A percentile compares a stretch with the other conserved stretches of the same genome.
phyloP scores from a whole-genome alignment of 2,797 vertebrate species.

The Melanotaenia trifasciata region DNA sequence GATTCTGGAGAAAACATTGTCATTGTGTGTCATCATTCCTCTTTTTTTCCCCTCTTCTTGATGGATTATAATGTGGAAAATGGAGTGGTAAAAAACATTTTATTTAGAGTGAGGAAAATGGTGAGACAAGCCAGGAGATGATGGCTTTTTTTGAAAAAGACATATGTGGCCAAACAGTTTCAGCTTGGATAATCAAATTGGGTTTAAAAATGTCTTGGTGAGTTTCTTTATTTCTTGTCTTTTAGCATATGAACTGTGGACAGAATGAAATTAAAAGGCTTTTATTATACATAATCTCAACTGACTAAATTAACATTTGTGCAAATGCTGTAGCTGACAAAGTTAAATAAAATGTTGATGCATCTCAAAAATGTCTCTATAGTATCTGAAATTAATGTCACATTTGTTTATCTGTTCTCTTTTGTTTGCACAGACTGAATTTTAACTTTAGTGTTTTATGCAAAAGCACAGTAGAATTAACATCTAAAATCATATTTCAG shows the following conservation, averaged over 20 bases:
- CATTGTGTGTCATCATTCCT: slow-evolving; percentile 65
- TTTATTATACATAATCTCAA: not conserved
- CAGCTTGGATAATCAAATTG: slow-evolving; percentile 18
- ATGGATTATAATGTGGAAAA: slow-evolving; percentile 66
- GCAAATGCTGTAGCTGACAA: not conserved
- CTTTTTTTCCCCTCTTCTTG: slow-evolving; percentile 31
- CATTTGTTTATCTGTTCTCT: not conserved
- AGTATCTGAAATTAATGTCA: not conserved
- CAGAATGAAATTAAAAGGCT: slow-evolving; percentile 10
- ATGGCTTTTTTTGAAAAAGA: slow-evolving; percentile 14
- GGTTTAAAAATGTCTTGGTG: slow-evolving; percentile 2
- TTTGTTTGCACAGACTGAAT: not conserved
- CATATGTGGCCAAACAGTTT: slow-evolving; percentile 29
- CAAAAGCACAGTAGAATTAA: not conserved
- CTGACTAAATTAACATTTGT: not conserved
- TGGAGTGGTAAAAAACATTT: slow-evolving; percentile 35
- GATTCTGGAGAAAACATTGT: slow-evolving; percentile 70
- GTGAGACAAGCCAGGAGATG: slow-evolving; percentile 25
- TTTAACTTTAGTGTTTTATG: not conserved
- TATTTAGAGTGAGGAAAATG: slow-evolving; percentile 31
- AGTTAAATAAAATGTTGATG: not conserved
- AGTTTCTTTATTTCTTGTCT: slow-evolving; percentile 17
- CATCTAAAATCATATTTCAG: not conserved
- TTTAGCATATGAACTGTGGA: slow-evolving; percentile 5
- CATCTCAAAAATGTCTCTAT: not conserved